Evolutionary conservation across 2,113 vertebrate species (phyloP), one percentile per base, ranked within the genome.

Genomic region (Megaceryle maxima): DNA sequence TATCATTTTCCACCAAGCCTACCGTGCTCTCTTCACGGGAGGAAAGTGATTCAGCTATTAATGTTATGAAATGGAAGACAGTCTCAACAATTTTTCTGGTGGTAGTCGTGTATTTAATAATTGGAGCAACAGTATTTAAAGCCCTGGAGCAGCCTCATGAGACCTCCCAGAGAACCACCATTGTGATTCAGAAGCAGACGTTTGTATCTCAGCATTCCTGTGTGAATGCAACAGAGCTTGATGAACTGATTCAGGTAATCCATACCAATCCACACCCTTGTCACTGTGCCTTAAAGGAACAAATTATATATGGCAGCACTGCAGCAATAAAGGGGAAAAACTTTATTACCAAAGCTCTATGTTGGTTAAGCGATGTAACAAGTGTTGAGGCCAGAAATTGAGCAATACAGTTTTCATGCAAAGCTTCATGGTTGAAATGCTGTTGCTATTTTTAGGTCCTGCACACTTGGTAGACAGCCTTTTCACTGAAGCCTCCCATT

Each of bases 61-160:
- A 98, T 77, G 99, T 99, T 96, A 99, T 99, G 99, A 99, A 99
- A 98, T 99, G 99, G 99, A 99, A 99, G 98, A 99, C 99, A 1
- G 99, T 99, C 74, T 99, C 99, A 29, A 99, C 99, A 89, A 99
- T 99, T 96, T 99, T 99, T 97, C 98, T 99, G 96, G 97, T 99
- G 98, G 99, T 99, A 82, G 99, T 99, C 64, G 97, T 99, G 33
- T 99, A 99, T 94, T 98, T 99, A 88, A 99, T 99, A 92, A 98
- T 99, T 7, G 99, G 99, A 88, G 99, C 99, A 53, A 99, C 99
- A 0, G 99, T 99, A 79, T 99, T 99, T 98, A 99, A 98, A 97
- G 99, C 99, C 0, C 95, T 99, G 98, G 99, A 99, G 94, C 99
- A 99, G 96, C 99, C 99, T 28, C 97, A 99, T 33, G 99, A 99